A percentile compares a stretch with the other conserved stretches of the same genome.
Conservation (phyloP, 2,797 vertebrate species). For the Parambassis ranga region DNA sequence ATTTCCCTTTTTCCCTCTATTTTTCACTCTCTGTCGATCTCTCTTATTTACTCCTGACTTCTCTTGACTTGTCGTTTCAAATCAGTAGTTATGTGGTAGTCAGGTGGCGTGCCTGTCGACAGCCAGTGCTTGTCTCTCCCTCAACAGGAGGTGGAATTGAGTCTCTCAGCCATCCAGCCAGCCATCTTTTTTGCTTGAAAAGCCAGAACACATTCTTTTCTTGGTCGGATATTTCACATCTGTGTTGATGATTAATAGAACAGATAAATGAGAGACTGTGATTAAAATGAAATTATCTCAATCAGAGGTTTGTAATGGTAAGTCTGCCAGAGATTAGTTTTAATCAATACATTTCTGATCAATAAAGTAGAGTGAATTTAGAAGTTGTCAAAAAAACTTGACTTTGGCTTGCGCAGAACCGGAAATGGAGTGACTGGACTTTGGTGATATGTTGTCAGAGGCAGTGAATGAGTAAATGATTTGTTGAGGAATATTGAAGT, state of each 20-base stretch:
- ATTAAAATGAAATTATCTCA: slow-evolving; percentile 4
- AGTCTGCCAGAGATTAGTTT: no score
- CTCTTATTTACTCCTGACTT: slow-evolving; percentile 74
- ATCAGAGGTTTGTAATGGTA: no score
- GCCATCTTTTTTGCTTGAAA: slow-evolving; percentile 47
- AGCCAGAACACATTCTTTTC: slow-evolving; percentile 33
- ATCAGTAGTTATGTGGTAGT: slow-evolving; percentile 68
- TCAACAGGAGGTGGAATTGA: slow-evolving; percentile 72
- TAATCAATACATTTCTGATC: no score
- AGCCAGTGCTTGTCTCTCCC: slow-evolving; percentile 62
- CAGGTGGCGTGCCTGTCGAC: slow-evolving; percentile 64
- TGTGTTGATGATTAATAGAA: slow-evolving; percentile 27
- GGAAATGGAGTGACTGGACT: neutral
- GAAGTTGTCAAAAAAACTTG: no score
- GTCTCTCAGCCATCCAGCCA: slow-evolving; percentile 58
- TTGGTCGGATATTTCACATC: slow-evolving; percentile 13
- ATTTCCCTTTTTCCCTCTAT: slow-evolving; percentile 34
- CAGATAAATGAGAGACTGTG: neutral
- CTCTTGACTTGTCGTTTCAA: slow-evolving; percentile 75
- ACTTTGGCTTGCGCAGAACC: no score
- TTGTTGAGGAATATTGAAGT: neutral
- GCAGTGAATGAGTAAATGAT: neutral
- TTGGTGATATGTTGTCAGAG: neutral
- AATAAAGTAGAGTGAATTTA: no score
- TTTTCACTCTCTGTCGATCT: slow-evolving; percentile 59